Conservation (phyloP, 2,113 vertebrate genomes). For the Acrocephalus arundinaceus region DNA sequence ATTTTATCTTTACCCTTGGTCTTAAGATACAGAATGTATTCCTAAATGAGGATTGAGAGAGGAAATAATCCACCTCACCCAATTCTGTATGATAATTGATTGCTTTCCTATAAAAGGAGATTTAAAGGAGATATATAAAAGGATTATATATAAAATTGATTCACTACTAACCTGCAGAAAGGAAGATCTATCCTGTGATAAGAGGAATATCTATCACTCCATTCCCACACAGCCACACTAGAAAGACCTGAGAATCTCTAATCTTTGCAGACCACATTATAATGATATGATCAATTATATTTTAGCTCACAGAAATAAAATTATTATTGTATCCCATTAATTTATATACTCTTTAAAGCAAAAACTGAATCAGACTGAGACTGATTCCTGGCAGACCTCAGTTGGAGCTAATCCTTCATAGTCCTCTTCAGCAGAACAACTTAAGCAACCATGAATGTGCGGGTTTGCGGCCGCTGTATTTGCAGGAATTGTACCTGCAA, state of each 20-base stretch:
- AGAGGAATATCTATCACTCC: background rate
- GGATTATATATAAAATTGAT: background rate
- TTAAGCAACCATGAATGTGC: background rate
- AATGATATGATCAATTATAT: background rate
- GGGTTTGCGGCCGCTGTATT: background rate
- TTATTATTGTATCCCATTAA: background rate
- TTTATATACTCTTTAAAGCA: background rate
- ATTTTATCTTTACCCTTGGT: background rate
- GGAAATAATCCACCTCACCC: background rate
- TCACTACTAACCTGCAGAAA: background rate
- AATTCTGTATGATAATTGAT: background rate
- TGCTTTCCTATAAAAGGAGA: background rate
- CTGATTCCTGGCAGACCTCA: background rate
- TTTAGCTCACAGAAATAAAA: background rate
- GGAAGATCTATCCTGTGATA: background rate
- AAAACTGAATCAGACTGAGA: background rate
- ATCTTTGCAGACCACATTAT: background rate
- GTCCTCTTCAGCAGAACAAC: background rate
- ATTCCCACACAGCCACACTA: background rate
- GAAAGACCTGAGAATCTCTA: background rate
- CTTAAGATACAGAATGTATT: background rate
- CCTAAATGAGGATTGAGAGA: background rate
- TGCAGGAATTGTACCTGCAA: background rate
- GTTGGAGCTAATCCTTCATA: background rate
- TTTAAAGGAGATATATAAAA: background rate